A percentile compares a stretch with the other conserved stretches of the same genome.
phyloP scores from a whole-genome alignment of 2,888 invertebrate genomes.

The Lasioglossum villosulum region DNA sequence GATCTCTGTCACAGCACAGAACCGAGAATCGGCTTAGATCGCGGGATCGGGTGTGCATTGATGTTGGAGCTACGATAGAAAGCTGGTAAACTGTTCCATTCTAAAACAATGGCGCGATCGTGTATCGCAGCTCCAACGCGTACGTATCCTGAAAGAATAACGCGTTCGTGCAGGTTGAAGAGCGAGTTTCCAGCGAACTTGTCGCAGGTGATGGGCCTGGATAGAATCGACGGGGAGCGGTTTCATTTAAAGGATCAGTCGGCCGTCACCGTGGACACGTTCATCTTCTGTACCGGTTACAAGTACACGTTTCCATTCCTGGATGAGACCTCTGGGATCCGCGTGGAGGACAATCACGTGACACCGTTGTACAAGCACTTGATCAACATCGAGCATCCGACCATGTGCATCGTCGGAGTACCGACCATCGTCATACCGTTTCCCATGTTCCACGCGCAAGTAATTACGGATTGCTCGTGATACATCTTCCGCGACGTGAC shows the following conservation, averaged over 20 bases:
- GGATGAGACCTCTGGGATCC: slow-evolving; percentile 87
- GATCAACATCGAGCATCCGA: slow-evolving; percentile 90
- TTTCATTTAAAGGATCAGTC: slow-evolving; percentile 88
- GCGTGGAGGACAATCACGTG: slow-evolving; percentile 88
- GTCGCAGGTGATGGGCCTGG: slow-evolving; percentile 86
- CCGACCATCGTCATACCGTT: slow-evolving; percentile 89
- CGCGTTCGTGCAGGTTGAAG: slow-evolving; percentile 78
- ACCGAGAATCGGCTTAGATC: too few species aligned
- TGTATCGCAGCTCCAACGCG: not conserved
- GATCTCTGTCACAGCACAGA: too few species aligned
- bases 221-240: slow-evolving; percentile 84
- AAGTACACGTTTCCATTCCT: slow-evolving; percentile 90
- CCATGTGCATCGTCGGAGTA: slow-evolving; percentile 91
- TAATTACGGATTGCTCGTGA: slow-evolving; percentile 74
- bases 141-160: not conserved
- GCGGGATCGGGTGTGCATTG: too few species aligned
- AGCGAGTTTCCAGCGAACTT: slow-evolving; percentile 85
- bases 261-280: slow-evolving; percentile 87
- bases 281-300: slow-evolving; percentile 92
- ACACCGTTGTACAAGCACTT: slow-evolving; percentile 91
- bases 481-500: not conserved
- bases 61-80: not conserved
- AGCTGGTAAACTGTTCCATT: not conserved
- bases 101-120: not conserved
- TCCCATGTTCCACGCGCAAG: slow-evolving; percentile 91